Conservation (phyloP, 2,888 invertebrate genomes). For the Thecocarcelia acutangulata region DNA sequence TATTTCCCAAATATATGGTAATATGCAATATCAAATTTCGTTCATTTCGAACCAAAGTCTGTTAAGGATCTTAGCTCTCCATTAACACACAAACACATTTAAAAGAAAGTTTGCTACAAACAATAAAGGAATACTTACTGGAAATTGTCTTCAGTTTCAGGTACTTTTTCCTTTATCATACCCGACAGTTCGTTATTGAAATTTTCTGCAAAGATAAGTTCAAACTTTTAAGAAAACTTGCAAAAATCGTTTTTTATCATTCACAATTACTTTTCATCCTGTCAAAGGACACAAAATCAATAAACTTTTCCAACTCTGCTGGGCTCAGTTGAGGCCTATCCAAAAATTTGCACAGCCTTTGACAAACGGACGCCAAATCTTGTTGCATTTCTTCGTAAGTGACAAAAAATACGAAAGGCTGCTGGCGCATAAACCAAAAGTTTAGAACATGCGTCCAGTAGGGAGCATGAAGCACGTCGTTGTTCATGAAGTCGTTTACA, state of each 20-base stretch:
- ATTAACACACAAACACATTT: too few relatives aligned
- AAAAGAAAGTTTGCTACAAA: neutral
- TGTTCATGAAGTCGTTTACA: constrained; percentile 57
- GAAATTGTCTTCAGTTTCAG: constrained; percentile 43
- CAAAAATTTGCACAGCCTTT: constrained; percentile 50
- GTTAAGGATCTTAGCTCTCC: too few relatives aligned
- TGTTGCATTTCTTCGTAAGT: constrained; percentile 75
- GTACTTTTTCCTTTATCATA: constrained; percentile 14
- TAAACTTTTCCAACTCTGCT: constrained; percentile 52
- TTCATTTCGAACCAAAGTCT: too few relatives aligned
- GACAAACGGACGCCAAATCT: constrained; percentile 70
- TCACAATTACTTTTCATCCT: constrained; percentile 72
- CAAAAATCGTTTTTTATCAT: too few relatives aligned
- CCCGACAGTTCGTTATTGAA: constrained; percentile 49
- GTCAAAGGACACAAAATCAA: constrained; percentile 69
- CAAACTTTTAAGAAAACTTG: too few relatives aligned
- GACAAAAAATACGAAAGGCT: constrained; percentile 73
- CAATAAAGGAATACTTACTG: constrained; percentile 55
- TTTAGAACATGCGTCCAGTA: constrained; percentile 74
- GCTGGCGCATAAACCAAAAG: constrained; percentile 74
- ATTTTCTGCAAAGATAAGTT: constrained; percentile 63
- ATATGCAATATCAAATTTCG: too few relatives aligned
- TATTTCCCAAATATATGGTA: too few relatives aligned
- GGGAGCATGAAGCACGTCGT: constrained; percentile 59
- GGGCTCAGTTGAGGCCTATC: constrained; percentile 35